Conservation (phyloP, 1,140 invertebrate genomes). For the Drusus annulatus region DNA sequence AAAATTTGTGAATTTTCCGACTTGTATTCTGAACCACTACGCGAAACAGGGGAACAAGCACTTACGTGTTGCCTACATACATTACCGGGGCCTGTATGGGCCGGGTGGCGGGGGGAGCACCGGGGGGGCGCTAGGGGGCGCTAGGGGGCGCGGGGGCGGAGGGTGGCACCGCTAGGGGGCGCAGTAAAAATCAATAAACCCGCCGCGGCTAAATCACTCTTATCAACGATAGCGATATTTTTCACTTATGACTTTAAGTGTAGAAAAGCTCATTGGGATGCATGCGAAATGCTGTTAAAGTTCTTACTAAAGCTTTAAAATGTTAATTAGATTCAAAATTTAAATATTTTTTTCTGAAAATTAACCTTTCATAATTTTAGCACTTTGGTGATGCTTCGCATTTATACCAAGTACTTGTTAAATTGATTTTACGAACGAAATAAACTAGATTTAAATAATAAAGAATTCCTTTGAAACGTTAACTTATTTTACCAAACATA, state of each 20-base stretch:
- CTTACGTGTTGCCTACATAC: constrained; percentile 60
- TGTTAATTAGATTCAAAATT: no score
- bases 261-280: neutral
- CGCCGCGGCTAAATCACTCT: constrained; percentile 81
- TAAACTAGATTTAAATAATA: no score
- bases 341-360: no score
- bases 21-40: constrained; percentile 38
- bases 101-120: constrained; percentile 60
- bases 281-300: neutral
- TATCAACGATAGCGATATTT: constrained; percentile 73
- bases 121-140: constrained; percentile 51
- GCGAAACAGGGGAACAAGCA: constrained; percentile 58
- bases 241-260: constrained; percentile 69
- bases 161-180: constrained; percentile 62
- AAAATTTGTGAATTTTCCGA: no score
- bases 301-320: no score
- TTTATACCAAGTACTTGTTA: no score
- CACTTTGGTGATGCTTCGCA: no score
- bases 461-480: no score
- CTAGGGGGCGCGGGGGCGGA: constrained; percentile 60
- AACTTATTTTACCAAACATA: no score
- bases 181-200: constrained; percentile 81
- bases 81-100: constrained; percentile 54
- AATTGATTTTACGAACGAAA: no score
- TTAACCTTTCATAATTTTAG: no score